A percentile compares a stretch with the other conserved stretches of the same genome.
These are phyloP conservation scores for Castor canadensis DNA, from an alignment of 2,113 vertebrate genomes.

Conservation along the genomic window DNA sequence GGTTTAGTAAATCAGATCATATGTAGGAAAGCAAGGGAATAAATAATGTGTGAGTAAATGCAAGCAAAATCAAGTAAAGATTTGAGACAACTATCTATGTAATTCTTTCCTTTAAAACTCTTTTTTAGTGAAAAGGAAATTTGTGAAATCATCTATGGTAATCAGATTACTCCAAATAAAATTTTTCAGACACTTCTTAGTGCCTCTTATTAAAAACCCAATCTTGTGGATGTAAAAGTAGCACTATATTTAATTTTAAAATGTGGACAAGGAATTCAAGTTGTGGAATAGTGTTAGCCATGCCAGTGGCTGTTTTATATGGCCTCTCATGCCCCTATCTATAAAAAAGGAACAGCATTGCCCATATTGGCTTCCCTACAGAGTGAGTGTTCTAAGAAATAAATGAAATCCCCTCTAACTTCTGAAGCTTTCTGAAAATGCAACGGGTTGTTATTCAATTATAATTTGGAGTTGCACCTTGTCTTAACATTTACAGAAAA, in stretches of 20 bases:
- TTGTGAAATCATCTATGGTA: slow-evolving; percentile 29
- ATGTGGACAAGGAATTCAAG: background rate
- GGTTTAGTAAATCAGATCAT: background rate
- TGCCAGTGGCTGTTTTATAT: background rate
- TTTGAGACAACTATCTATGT: background rate
- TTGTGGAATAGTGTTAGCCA: background rate
- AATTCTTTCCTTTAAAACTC: slow-evolving; percentile 39
- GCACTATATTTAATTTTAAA: slow-evolving; percentile 34
- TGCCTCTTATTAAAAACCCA: background rate
- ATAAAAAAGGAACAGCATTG: background rate
- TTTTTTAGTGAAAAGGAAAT: slow-evolving; percentile 26
- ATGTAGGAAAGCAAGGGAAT: slow-evolving; percentile 9
- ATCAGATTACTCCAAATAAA: slow-evolving; percentile 27
- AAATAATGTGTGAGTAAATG: slow-evolving; percentile 24
- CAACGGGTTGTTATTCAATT: background rate
- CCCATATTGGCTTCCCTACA: background rate
- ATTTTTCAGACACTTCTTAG: slow-evolving; percentile 17
- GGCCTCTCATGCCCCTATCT: background rate
- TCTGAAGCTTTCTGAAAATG: background rate
- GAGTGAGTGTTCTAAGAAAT: background rate
- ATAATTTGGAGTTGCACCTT: background rate
- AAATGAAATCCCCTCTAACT: background rate
- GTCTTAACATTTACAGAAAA: slow-evolving; percentile 38
- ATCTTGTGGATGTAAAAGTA: background rate
- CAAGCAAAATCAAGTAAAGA: slow-evolving; percentile 39